Evolutionary conservation across 1,140 invertebrate genomes (phyloP).

Genomic region (Bombus difficillimus): DNA sequence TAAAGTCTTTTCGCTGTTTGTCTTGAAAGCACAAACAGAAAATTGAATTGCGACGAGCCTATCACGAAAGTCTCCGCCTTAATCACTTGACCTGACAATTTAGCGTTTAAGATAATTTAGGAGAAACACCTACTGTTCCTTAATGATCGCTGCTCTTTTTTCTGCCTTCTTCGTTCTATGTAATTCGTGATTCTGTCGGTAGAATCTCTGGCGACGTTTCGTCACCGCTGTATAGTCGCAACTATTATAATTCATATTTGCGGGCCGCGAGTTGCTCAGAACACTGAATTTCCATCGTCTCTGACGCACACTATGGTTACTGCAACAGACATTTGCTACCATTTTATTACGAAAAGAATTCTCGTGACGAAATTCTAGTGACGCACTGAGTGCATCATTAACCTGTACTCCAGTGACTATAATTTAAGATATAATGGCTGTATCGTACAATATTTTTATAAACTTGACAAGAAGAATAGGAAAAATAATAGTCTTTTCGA

Average conservation of each 20-base stretch:
- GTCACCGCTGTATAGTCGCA: not conserved
- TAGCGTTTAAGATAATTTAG: not conserved
- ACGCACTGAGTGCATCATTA: not conserved
- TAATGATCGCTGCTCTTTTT: not conserved
- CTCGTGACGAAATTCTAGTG: not conserved
- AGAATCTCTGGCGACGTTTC: slow-evolving; percentile 2
- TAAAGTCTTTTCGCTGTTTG: no score
- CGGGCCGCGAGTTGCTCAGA: not conserved
- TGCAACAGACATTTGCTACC: not conserved
- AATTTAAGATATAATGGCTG: not conserved
- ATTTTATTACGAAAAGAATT: not conserved
- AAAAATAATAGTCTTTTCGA: not conserved
- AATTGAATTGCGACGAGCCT: no score
- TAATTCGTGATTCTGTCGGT: not conserved
- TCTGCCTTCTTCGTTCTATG: no score
- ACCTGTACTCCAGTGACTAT: not conserved
- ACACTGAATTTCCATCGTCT: not conserved
- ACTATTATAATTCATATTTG: no score
- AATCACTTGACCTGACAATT: not conserved
- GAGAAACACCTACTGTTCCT: not conserved
- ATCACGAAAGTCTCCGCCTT: no score
- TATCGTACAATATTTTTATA: not conserved
- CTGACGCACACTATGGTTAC: slow-evolving; percentile 19
- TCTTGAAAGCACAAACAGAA: no score
- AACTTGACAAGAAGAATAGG: no score